Evolutionary conservation across 2,888 invertebrate species (phyloP).

Genomic region (Campoletis raptor): DNA sequence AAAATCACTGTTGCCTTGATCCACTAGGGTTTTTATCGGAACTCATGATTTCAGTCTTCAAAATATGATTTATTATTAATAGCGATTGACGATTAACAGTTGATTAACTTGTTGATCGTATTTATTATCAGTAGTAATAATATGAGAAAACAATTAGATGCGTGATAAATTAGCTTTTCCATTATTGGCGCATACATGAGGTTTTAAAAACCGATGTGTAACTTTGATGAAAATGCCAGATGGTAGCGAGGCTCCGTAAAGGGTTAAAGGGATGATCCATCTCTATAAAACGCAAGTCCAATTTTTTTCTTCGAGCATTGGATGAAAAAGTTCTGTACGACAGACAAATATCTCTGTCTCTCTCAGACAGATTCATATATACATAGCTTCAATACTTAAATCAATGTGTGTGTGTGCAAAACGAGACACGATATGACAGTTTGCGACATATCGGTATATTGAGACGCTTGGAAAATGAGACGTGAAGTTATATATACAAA

Average conservation of each 20-base stretch:
- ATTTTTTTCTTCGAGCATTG: slow-evolving; percentile 9
- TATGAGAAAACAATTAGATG: neutral
- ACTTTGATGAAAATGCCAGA: slow-evolving; percentile 3
- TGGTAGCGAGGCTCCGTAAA: slow-evolving; percentile 5
- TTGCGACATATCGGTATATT: slow-evolving; percentile 48
- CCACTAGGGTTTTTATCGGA: too few relatives aligned
- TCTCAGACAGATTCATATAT: neutral
- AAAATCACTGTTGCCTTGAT: too few relatives aligned
- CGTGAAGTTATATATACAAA: slow-evolving; percentile 30
- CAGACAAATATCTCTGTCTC: slow-evolving; percentile 10
- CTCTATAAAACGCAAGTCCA: slow-evolving; percentile 14
- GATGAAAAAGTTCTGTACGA: neutral
- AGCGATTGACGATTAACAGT: too few relatives aligned
- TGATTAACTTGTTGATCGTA: too few relatives aligned
- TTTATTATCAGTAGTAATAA: too few relatives aligned
- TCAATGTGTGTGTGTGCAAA: slow-evolving; percentile 28
- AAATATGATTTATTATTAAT: too few relatives aligned
- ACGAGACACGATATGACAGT: slow-evolving; percentile 58
- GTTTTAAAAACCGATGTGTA: neutral
- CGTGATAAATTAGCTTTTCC: neutral
- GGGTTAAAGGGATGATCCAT: slow-evolving; percentile 13
- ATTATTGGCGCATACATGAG: neutral
- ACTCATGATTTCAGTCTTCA: too few relatives aligned
- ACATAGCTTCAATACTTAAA: slow-evolving; percentile 11
- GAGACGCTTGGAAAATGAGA: slow-evolving; percentile 33